Conservation (phyloP, 2,113 vertebrate genomes). For the Promerops cafer region DNA sequence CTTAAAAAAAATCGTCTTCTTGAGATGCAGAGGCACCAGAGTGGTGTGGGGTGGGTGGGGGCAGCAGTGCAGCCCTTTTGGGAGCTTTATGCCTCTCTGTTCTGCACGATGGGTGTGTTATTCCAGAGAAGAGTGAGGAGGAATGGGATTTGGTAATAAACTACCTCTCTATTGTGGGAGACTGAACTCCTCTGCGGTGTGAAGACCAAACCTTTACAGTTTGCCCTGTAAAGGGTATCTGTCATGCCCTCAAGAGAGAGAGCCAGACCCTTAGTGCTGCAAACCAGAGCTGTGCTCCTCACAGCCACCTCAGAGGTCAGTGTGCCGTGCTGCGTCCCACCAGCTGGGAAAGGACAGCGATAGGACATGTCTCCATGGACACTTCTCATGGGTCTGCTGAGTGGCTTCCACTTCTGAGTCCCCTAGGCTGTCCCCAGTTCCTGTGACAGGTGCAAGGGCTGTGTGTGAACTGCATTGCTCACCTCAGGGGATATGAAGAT, state of each 20-base stretch:
- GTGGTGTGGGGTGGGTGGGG: neutral
- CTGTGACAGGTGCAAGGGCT: neutral
- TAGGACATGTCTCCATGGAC: neutral
- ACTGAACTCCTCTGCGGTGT: neutral
- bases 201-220: neutral
- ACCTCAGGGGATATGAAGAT: neutral
- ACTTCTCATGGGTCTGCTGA: neutral
- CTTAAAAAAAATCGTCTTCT: neutral
- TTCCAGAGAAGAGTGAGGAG: neutral
- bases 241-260: neutral
- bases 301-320: neutral
- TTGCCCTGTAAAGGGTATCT: neutral
- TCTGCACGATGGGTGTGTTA: neutral
- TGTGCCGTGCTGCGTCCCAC: rapidly evolving
- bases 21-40: neutral
- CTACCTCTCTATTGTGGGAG: neutral
- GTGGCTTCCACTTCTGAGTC: neutral
- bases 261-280: neutral
- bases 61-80: neutral
- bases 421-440: neutral
- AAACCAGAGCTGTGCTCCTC: neutral
- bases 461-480: neutral
- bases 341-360: neutral
- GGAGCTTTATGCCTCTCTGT: neutral
- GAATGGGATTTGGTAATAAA: neutral